Evolutionary conservation across 2,113 vertebrate genomes (phyloP).

Genomic region (Mirounga angustirostris): DNA sequence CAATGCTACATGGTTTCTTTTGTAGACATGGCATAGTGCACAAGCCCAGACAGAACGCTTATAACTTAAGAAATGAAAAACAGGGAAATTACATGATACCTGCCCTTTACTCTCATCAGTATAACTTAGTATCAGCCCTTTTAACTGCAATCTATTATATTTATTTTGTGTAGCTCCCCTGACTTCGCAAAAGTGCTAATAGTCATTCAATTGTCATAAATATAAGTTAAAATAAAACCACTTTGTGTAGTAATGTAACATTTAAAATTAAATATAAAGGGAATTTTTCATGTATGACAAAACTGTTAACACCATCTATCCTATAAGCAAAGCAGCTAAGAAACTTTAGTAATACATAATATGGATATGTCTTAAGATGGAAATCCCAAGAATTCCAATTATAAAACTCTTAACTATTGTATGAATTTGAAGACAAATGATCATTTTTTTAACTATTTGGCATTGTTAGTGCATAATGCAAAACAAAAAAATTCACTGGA

Average conservation of each 20-base stretch:
- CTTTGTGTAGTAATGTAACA: neutral
- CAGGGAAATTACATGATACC: neutral
- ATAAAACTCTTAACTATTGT: neutral
- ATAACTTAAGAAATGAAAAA: neutral
- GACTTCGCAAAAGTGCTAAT: conserved; percentile 2
- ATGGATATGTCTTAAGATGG: neutral
- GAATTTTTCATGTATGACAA: neutral
- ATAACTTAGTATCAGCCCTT: neutral
- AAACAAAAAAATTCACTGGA: neutral
- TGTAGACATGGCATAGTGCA: neutral
- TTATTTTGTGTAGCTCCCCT: neutral
- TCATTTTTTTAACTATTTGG: neutral
- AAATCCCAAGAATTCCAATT: neutral
- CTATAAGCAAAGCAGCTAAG: neutral
- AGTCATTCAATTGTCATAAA: neutral
- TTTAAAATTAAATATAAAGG: conserved; percentile 27
- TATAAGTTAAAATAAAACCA: neutral
- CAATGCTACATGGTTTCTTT: neutral
- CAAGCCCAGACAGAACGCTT: neutral
- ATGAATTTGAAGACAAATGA: neutral
- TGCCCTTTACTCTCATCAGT: neutral
- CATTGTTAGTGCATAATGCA: neutral
- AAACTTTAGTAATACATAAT: neutral
- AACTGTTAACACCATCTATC: neutral
- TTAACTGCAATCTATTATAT: neutral